Evolutionary conservation across 2,113 vertebrate genomes (phyloP).

Genomic region (Loxodonta africana): DNA sequence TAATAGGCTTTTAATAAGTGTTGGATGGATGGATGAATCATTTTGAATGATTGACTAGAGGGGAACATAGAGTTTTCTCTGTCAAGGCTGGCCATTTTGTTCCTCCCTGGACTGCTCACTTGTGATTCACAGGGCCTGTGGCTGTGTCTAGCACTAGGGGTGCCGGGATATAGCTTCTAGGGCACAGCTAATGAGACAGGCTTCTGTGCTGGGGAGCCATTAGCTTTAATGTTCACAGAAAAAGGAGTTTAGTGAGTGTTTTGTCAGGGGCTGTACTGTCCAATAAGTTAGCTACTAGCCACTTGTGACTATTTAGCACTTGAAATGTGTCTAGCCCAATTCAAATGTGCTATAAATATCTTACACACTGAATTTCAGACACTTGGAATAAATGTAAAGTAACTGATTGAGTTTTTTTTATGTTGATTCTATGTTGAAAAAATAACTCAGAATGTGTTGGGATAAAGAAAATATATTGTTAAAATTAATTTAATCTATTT

Average conservation of each 20-base stretch:
- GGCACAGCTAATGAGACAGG: slow-evolving; percentile 36
- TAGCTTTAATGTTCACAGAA: slow-evolving; percentile 52
- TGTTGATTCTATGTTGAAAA: slow-evolving; percentile 30
- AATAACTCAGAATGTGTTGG: neutral
- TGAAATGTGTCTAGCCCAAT: slow-evolving; percentile 29
- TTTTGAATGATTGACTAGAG: neutral
- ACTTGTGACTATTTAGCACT: neutral
- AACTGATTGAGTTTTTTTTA: slow-evolving; percentile 27
- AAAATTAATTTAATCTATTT: slow-evolving; percentile 45
- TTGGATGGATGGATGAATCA: slow-evolving; percentile 1
- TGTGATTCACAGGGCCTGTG: slow-evolving; percentile 28
- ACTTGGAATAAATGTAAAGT: slow-evolving; percentile 1
- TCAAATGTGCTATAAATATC: slow-evolving; percentile 34
- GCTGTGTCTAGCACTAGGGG: slow-evolving; percentile 57
- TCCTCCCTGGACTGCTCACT: slow-evolving; percentile 46
- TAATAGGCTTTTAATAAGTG: neutral
- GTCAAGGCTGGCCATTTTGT: slow-evolving; percentile 52
- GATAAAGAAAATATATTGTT: slow-evolving; percentile 43
- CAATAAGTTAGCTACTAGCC: neutral
- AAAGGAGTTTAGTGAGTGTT: slow-evolving; percentile 39
- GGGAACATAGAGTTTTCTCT: neutral
- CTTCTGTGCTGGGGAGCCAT: slow-evolving; percentile 31
- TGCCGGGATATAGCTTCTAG: slow-evolving; percentile 66
- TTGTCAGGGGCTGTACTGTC: neutral
- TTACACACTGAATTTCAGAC: neutral